Conservation (phyloP, 2,113 vertebrate genomes). For the Cephalophus harveyi region DNA sequence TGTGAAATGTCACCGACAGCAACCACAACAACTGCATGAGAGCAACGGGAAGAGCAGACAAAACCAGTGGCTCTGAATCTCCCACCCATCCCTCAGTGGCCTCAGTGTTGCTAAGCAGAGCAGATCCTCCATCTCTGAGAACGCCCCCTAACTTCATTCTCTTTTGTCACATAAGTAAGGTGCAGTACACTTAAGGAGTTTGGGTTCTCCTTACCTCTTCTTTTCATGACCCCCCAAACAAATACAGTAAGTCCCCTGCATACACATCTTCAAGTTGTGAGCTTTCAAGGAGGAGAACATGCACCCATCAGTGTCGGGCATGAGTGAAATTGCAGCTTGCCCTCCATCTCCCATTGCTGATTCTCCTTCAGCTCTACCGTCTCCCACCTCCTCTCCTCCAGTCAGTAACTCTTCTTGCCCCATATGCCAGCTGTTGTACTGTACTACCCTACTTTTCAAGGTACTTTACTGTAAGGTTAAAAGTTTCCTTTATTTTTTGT, state of each 20-base stretch:
- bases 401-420: neutral
- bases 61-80: neutral
- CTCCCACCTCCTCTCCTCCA: neutral
- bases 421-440: neutral
- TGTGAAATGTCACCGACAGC: neutral
- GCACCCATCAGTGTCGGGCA: neutral
- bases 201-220: neutral
- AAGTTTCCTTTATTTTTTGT: neutral
- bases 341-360: neutral
- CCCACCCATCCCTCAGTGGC: fast-evolving
- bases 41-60: neutral
- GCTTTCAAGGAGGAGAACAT: neutral
- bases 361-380: neutral
- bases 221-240: neutral
- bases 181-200: neutral
- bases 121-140: neutral
- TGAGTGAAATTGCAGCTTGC: neutral
- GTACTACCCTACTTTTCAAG: neutral
- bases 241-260: neutral
- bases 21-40: neutral
- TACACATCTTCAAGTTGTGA: neutral
- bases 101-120: fast-evolving
- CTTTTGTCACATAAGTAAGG: neutral
- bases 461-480: neutral
- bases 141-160: neutral